Base-by-base conservation (phyloP, 2,797 vertebrate genomes). In the Botia almorhae region DNA sequence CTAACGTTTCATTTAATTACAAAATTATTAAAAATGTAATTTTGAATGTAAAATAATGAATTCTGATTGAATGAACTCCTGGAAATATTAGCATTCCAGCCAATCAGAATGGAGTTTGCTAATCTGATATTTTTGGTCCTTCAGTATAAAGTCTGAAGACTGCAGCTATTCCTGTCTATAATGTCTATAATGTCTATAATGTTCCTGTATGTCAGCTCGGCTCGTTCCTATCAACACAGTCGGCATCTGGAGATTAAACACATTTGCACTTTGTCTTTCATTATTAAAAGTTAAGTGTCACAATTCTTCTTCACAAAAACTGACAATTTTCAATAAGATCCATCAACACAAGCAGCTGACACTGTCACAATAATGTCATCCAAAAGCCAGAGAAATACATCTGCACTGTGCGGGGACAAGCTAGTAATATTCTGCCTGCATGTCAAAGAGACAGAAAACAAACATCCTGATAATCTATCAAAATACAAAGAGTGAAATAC, bases 341-440 rank as follows among this genome's bases (percentile, higher is more conserved):
- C 68, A 53, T 76, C 65, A 58, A 61, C 60, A 60, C 51, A 76
- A 79, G 51, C 64, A 80, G 74, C 70, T 70, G 74, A 70, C 71
- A 68, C 33, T 51, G 46, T 81, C 69, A 79, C 71, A 83, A 83
- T 85, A 81, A 85, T 78, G 78, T 61, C 80, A 83, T 78, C 81
- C 61, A 70, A 79, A 83, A 72, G 53, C 55, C 21, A 29, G 21
- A 39, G 68, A 81, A 83, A 83, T 68, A 77, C 76, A 78, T 85
- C 77, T 63, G 51, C 76, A 51, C 36, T 63, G 63, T 21, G 58
- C 29, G 70, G 68, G 76, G 72, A 72, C 70, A 56, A 51, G 39
- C 64, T 61, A 43, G 82, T 81, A 81, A 85, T 83, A 82, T 80
- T 70, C 63, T 74, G 50, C 58, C 61, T 17, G 76, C 33, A 60